A percentile compares a stretch with the other conserved stretches of the same genome.
These are phyloP conservation scores for Cathartes aura DNA, from an alignment of 2,113 vertebrate species.

Conservation along the genomic window DNA sequence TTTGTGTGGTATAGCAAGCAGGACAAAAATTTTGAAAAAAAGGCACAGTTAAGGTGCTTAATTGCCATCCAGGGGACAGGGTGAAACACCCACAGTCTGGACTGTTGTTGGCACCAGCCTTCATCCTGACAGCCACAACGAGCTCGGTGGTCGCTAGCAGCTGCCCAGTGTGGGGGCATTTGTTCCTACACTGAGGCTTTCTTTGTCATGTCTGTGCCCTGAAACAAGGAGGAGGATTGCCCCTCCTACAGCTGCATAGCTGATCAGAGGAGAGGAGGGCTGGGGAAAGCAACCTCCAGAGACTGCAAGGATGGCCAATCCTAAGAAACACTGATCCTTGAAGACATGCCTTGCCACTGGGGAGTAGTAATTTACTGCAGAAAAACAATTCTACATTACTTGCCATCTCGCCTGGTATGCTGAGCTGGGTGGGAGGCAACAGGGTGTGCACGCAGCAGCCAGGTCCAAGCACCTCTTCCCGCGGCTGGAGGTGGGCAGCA, in stretches of 20 bases:
- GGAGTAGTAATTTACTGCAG: not conserved
- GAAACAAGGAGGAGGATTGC: not conserved
- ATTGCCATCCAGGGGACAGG: not conserved
- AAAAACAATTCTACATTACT: not conserved
- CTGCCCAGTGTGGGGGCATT: not conserved
- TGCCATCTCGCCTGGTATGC: accelerated
- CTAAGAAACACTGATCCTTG: not conserved
- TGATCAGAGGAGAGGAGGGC: not conserved
- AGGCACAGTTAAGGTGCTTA: not conserved
- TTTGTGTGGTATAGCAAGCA: not conserved
- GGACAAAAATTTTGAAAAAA: not conserved
- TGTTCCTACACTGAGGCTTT: not conserved
- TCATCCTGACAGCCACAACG: not conserved
- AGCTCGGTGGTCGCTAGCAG: not conserved
- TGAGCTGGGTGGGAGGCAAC: not conserved
- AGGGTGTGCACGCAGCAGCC: accelerated
- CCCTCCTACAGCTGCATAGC: not conserved
- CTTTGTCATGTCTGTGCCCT: not conserved
- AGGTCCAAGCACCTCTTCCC: too few species aligned
- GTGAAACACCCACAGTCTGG: accelerated
- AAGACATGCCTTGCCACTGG: not conserved
- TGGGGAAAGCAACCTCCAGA: not conserved
- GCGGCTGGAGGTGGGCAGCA: accelerated
- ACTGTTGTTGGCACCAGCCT: not conserved
- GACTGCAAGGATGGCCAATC: not conserved